phyloP scores from a whole-genome alignment of 2,797 vertebrate species.

The Mergus octosetaceus region DNA sequence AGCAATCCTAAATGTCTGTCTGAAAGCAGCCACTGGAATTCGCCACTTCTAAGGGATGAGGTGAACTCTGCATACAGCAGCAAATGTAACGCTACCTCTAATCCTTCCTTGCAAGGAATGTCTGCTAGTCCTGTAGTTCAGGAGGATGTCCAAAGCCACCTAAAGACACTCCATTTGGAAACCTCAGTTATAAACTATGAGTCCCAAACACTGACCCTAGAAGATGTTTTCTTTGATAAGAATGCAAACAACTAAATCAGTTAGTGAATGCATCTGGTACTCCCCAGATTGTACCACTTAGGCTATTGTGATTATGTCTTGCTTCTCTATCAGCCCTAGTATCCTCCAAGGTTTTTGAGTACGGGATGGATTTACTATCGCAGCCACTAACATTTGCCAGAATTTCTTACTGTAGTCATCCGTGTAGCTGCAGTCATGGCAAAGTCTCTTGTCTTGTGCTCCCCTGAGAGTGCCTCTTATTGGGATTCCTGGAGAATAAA shows the following conservation, averaged over 20 bases:
- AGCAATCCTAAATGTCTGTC: not conserved
- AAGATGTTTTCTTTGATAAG: not conserved
- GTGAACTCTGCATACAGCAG: not conserved
- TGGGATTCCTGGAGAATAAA: slow-evolving; percentile 77
- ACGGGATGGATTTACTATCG: not conserved
- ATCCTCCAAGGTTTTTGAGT: not conserved
- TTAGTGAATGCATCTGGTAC: not conserved
- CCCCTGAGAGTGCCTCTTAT: slow-evolving; percentile 67
- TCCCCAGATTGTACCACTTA: not conserved
- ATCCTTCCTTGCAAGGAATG: not conserved
- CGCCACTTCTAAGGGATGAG: not conserved
- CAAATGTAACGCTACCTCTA: not conserved
- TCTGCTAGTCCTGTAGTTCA: not conserved
- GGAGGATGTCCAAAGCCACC: not conserved
- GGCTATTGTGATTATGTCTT: not conserved
- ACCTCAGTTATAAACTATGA: not conserved
- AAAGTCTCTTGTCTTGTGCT: slow-evolving; percentile 48
- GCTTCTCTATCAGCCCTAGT: not conserved
- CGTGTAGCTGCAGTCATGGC: slow-evolving; percentile 24
- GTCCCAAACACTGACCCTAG: not conserved
- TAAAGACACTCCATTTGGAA: not conserved
- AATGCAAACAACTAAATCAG: not conserved
- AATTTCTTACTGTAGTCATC: slow-evolving; percentile 31
- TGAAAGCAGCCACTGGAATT: not conserved
- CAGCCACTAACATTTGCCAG: not conserved